A percentile compares a stretch with the other conserved stretches of the same genome.
phyloP scores from a whole-genome alignment of 2,888 invertebrate species.

The Polymixis lichenea region DNA sequence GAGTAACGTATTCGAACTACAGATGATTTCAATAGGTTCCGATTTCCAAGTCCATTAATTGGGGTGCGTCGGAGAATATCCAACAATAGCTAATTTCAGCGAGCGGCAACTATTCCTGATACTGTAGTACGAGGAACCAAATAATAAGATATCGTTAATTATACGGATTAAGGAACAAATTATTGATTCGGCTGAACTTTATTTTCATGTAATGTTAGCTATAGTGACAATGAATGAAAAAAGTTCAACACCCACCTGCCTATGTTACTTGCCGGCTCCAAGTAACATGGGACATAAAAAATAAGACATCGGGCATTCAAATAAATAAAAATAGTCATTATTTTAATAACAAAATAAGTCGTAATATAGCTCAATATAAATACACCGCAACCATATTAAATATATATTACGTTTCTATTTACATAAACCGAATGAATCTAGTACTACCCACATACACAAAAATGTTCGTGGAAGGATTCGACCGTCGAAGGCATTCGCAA shows the following conservation, averaged over 20 bases:
- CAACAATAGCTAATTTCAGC: background rate
- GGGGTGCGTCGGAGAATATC: background rate
- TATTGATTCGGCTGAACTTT: background rate
- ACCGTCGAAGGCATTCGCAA: slow-evolving; percentile 61
- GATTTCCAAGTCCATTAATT: background rate
- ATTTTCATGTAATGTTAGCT: background rate
- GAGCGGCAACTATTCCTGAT: background rate
- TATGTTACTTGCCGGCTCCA: too few relatives aligned
- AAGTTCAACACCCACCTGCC: too few relatives aligned
- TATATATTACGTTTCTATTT: slow-evolving; percentile 11
- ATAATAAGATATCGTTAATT: background rate
- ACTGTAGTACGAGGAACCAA: too few relatives aligned
- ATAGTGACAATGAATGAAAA: background rate
- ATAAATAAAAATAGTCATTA: too few relatives aligned
- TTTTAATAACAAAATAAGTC: background rate
- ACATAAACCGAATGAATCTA: slow-evolving; percentile 37
- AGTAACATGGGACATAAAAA: too few relatives aligned
- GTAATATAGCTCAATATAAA: slow-evolving; percentile 4
- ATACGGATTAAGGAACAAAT: background rate
- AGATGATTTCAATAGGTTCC: background rate
- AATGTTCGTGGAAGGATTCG: slow-evolving; percentile 42
- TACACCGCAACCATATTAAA: background rate
- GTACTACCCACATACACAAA: slow-evolving; percentile 17
- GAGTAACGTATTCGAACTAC: background rate
- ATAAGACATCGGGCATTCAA: too few relatives aligned